Percentiles rank a stretch among this genome's conserved stretches.
These are phyloP conservation scores for Fragum sueziense DNA, from an alignment of 2,888 invertebrate genomes.

Conservation along the genomic window DNA sequence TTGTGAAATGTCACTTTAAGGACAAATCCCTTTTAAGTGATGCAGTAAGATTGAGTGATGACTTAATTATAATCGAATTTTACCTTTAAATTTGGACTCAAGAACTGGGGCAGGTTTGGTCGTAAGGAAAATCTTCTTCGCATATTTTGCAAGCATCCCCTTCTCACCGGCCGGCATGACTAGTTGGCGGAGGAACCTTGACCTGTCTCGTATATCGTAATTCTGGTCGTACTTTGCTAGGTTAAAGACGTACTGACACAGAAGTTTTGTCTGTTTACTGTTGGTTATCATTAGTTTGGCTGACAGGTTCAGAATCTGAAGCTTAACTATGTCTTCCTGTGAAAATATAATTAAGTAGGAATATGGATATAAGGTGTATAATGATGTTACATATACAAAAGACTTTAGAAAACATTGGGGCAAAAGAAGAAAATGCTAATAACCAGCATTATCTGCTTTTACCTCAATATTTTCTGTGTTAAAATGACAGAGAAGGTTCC, in stretches of 20 bases:
- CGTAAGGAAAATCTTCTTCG: conserved; percentile 93
- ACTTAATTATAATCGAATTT: too few species aligned
- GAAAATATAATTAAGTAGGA: too few species aligned
- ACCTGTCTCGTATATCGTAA: conserved; percentile 98
- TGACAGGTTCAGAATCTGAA: conserved; percentile 97
- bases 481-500: conserved; percentile 92
- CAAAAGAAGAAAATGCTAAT: too few species aligned
- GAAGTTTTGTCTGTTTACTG: conserved; percentile 91
- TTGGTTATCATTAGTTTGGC: conserved; percentile 96
- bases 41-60: too few species aligned
- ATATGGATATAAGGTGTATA: too few species aligned
- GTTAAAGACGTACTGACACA: conserved; percentile 96
- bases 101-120: conserved; percentile 96
- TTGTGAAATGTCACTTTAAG: too few species aligned
- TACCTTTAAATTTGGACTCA: conserved; percentile 86
- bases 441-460: too few species aligned
- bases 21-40: too few species aligned
- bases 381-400: too few species aligned
- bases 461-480: too few species aligned
- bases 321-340: conserved; percentile 96
- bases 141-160: conserved; percentile 86
- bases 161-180: conserved; percentile 86
- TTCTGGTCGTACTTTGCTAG: conserved; percentile 98
- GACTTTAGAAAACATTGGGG: too few species aligned
- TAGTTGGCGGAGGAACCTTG: conserved; percentile 92